Percentiles rank a stretch among this genome's conserved stretches.
Conservation (phyloP, 2,113 vertebrate genomes). For the Ciconia maguari region DNA sequence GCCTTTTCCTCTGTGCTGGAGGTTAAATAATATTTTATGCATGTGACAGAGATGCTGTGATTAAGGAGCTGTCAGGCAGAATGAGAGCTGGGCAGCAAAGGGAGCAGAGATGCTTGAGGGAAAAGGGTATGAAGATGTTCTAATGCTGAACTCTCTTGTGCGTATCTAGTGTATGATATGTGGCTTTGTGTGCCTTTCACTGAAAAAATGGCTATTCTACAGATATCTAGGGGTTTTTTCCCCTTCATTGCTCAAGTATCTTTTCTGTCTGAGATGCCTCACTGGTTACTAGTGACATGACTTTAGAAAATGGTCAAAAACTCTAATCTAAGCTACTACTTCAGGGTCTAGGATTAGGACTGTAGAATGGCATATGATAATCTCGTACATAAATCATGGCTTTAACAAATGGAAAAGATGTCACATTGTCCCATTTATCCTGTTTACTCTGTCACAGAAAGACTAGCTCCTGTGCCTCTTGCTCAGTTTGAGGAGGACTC, state of each 20-base stretch:
- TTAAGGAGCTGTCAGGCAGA: slow-evolving; percentile 49
- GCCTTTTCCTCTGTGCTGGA: slow-evolving; percentile 34
- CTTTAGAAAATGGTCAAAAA: neutral
- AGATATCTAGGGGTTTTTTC: neutral
- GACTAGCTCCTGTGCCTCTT: neutral
- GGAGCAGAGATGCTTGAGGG: slow-evolving; percentile 39
- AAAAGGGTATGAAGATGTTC: neutral
- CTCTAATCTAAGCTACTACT: neutral
- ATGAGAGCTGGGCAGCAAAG: slow-evolving; percentile 20
- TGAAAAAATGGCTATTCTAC: neutral
- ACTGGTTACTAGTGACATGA: neutral
- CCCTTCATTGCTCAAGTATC: neutral
- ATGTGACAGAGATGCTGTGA: slow-evolving; percentile 30
- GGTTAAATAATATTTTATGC: slow-evolving; percentile 46
- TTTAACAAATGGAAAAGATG: neutral
- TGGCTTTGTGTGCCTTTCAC: neutral
- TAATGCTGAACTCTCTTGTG: neutral
- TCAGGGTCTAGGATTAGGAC: neutral
- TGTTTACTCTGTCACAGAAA: neutral
- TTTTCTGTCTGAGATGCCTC: neutral
- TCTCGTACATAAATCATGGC: neutral
- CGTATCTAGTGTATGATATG: neutral
- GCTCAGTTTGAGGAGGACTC: neutral
- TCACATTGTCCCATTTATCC: neutral
- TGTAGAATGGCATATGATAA: neutral